Percentiles rank a stretch among this genome's conserved stretches.
Conservation (phyloP, 2,113 vertebrate genomes). For the Ursus arctos region DNA sequence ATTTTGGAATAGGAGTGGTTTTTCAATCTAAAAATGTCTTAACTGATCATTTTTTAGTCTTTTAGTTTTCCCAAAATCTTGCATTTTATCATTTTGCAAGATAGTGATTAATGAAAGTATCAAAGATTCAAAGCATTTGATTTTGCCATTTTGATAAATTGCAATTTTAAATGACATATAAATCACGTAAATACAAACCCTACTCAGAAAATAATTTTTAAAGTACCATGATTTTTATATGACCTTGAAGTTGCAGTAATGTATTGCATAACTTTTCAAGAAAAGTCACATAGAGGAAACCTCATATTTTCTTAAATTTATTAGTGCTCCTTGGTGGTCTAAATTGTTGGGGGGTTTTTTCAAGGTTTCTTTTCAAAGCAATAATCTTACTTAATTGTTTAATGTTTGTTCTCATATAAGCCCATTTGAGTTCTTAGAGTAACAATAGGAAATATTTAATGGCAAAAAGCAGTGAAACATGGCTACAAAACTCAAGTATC, state of each 20-base stretch:
- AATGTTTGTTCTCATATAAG: constrained; percentile 89
- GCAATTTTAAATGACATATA: constrained; percentile 86
- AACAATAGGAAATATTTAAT: constrained; percentile 88
- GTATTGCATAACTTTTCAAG: constrained; percentile 91
- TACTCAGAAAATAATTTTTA: constrained; percentile 86
- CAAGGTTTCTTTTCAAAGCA: constrained; percentile 85
- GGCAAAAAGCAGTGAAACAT: constrained; percentile 79
- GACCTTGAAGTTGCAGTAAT: constrained; percentile 89
- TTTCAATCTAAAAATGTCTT: constrained; percentile 72
- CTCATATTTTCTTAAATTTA: constrained; percentile 94
- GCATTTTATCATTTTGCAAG: constrained; percentile 55
- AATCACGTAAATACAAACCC: constrained; percentile 87
- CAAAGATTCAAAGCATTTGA: constrained; percentile 81
- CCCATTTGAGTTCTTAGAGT: constrained; percentile 89
- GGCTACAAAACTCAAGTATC: constrained; percentile 82
- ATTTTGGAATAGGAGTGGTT: constrained; percentile 59
- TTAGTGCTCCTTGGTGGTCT: constrained; percentile 93
- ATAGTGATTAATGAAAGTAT: constrained; percentile 70
- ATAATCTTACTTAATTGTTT: constrained; percentile 90
- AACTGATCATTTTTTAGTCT: constrained; percentile 47
- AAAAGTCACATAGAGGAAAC: constrained; percentile 93
- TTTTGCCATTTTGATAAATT: constrained; percentile 84
- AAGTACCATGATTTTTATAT: constrained; percentile 87
- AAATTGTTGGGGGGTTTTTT: constrained; percentile 73
- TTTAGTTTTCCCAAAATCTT: constrained; percentile 66